Evolutionary conservation across 2,797 vertebrate species (phyloP).

Genomic region (Euphonia xanthogaster): DNA sequence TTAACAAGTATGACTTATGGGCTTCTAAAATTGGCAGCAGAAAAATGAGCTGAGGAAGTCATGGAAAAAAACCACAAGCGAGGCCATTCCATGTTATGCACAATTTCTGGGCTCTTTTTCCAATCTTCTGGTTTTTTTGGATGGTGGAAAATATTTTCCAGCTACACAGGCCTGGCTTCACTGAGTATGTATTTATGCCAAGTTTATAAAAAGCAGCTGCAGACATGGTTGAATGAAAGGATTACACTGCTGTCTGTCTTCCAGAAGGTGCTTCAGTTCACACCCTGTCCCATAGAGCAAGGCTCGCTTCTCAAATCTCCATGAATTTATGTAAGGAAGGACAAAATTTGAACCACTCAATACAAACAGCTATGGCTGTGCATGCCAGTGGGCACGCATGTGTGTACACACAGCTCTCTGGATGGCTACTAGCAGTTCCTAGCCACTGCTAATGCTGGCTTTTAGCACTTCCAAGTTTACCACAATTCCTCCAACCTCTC

Average conservation of each 20-base stretch:
- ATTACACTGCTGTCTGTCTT: conserved; percentile 82
- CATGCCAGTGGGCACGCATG: background rate
- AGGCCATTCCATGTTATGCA: conserved; percentile 79
- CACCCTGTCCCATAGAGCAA: conserved; percentile 46
- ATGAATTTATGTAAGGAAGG: background rate
- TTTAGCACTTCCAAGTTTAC: background rate
- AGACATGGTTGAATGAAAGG: conserved; percentile 83
- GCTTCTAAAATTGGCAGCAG: conserved; percentile 79
- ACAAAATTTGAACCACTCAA: background rate
- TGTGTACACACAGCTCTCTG: background rate
- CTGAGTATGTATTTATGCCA: conserved; percentile 74
- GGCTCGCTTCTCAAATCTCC: conserved; percentile 3
- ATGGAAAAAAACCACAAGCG: conserved; percentile 83
- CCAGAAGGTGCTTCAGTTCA: conserved; percentile 76
- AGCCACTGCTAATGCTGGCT: background rate
- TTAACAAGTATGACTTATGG: conserved; percentile 76
- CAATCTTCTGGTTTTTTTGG: conserved; percentile 72
- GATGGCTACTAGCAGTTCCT: background rate
- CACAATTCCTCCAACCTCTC: background rate
- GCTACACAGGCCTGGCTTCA: conserved; percentile 82
- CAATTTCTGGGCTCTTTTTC: conserved; percentile 83
- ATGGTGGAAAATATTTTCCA: conserved; percentile 84
- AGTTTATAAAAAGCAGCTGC: conserved; percentile 86
- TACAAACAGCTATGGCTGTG: background rate
- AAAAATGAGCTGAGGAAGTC: conserved; percentile 81